Conservation (phyloP, 2,888 invertebrate genomes). For the Sisyra nigra region DNA sequence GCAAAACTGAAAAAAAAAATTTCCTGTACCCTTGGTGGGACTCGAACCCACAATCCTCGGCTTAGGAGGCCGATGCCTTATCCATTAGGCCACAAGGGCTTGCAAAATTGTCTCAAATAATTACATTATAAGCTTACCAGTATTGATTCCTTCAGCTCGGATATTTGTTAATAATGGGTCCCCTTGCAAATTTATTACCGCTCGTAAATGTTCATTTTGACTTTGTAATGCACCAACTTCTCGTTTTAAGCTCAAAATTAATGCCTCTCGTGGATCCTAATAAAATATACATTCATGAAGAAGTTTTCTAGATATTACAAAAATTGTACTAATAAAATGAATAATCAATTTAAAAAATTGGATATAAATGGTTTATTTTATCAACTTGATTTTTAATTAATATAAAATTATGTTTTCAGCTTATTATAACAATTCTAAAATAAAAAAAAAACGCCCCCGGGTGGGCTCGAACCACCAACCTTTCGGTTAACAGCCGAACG, state of each 20-base stretch:
- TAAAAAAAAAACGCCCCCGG: constrained; percentile 57
- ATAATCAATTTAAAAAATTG: background rate
- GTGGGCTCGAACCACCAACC: constrained; percentile 97
- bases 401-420: background rate
- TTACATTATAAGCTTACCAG: constrained; percentile 2
- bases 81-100: constrained; percentile 63
- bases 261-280: constrained; percentile 80
- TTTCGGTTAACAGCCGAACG: constrained; percentile 99
- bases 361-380: background rate
- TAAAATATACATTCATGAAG: background rate
- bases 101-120: constrained; percentile 5
- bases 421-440: constrained; percentile 3
- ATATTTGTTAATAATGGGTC: constrained; percentile 23
- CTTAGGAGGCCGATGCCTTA: constrained; percentile 66
- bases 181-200: constrained; percentile 51
- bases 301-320: constrained; percentile 1
- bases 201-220: constrained; percentile 76
- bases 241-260: constrained; percentile 74
- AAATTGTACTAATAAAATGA: background rate
- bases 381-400: background rate
- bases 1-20: constrained; percentile 10
- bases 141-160: constrained; percentile 4
- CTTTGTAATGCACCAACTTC: constrained; percentile 72
- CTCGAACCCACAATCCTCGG: constrained; percentile 64
- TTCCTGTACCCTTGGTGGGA: constrained; percentile 49